A percentile compares a stretch with the other conserved stretches of the same genome.
These are phyloP conservation scores for Xiphophorus hellerii DNA, from an alignment of 2,113 vertebrate species.

Conservation along the genomic window DNA sequence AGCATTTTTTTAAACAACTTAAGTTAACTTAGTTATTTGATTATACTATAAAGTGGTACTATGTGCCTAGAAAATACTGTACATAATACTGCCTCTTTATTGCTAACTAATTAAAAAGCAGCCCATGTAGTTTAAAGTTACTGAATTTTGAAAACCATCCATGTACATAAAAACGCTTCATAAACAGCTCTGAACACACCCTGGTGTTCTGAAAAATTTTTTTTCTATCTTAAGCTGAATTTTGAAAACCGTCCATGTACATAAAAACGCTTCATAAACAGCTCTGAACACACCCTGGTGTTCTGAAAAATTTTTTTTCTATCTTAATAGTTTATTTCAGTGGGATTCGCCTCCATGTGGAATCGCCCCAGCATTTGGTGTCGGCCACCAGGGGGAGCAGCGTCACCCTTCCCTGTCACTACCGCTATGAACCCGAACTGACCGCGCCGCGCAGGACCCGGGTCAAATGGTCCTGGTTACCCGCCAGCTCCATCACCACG, in stretches of 20 bases:
- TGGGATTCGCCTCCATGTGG: slow-evolving; percentile 84
- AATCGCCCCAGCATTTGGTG: slow-evolving; percentile 79
- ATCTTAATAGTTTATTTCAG: slow-evolving; percentile 77
- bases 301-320: neutral
- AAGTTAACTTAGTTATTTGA: too few relatives aligned
- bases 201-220: neutral
- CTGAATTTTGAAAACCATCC: too few relatives aligned
- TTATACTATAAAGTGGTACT: too few relatives aligned
- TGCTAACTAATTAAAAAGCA: neutral
- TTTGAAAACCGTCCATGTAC: neutral
- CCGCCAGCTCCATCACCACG: slow-evolving; percentile 63
- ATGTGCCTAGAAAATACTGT: too few relatives aligned
- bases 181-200: too few relatives aligned
- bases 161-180: neutral
- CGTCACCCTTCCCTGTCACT: slow-evolving; percentile 87
- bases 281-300: neutral
- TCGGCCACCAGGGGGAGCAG: slow-evolving; percentile 85
- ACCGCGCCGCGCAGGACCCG: slow-evolving; percentile 78
- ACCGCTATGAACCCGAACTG: slow-evolving; percentile 80
- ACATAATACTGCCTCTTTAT: neutral
- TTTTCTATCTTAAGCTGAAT: neutral
- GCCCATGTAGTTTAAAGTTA: too few relatives aligned
- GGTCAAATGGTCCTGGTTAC: slow-evolving; percentile 92
- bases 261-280: neutral
- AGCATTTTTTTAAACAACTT: too few relatives aligned